Conservation (phyloP, 2,113 vertebrate genomes). For the Stercorarius parasiticus region DNA sequence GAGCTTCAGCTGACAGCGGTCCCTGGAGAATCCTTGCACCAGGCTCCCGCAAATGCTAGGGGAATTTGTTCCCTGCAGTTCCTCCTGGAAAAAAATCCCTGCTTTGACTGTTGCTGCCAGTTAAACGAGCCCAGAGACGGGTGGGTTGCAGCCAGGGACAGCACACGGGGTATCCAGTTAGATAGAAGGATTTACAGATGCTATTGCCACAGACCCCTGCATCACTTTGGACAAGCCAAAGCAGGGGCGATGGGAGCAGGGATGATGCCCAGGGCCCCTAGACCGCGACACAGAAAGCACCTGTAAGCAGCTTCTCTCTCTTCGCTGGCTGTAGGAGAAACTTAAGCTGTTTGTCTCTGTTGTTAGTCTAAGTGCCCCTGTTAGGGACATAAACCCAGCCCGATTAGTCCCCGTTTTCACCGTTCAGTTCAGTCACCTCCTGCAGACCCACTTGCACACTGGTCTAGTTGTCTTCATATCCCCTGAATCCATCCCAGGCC, state of each 20-base stretch:
- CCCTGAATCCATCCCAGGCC: not conserved
- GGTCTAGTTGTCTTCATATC: not conserved
- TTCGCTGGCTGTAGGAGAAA: not conserved
- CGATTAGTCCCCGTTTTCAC: not conserved
- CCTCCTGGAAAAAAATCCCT: not conserved
- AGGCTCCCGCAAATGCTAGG: not conserved
- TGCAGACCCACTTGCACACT: not conserved
- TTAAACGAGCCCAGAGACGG: not conserved
- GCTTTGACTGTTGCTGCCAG: not conserved
- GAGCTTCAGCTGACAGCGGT: not conserved
- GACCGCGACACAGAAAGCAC: fast-evolving
- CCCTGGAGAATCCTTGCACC: not conserved
- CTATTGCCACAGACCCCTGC: not conserved
- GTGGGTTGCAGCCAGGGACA: not conserved
- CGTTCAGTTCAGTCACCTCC: not conserved
- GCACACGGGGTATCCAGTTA: not conserved
- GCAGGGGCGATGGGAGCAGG: too few relatives aligned
- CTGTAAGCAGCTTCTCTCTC: not conserved
- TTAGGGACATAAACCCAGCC: not conserved
- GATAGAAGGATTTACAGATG: not conserved
- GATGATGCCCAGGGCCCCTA: too few relatives aligned
- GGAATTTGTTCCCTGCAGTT: not conserved
- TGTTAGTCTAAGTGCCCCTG: not conserved
- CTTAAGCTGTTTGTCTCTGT: not conserved
- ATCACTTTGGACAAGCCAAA: not conserved